Evolutionary conservation across 2,888 invertebrate genomes (phyloP), one percentile per base, ranked within the genome.

Genomic region (Drosophila subsilvestris): DNA sequence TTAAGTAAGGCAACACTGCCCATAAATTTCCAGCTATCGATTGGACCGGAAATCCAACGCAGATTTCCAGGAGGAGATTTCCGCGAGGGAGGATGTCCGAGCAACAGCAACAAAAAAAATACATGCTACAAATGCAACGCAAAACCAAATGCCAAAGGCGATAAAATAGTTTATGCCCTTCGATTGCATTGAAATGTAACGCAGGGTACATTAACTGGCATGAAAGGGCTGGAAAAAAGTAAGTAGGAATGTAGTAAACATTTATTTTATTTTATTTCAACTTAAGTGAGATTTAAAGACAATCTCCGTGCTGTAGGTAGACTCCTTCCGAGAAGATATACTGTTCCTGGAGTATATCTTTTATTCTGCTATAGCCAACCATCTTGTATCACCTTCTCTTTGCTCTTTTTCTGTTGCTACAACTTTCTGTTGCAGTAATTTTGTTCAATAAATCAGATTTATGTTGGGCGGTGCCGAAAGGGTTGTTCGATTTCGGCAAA

Each of bases 1-100:
- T 83, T 83, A 88, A 86, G 83, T 80, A 78, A 82, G 78, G 88
- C 84, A 86, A 80, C 84, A 62, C 63, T 76, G 88, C 55, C 65
- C 83, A 83, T 83, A 83, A 83, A 83, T 83, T 88, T 65, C 22
- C 32, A 65, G 72, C 78, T 80, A 88, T 83, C 83, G 83, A 83
- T 86, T 88, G 66, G 71, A 67, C n/a, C 60, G 83, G 68, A 77
- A 74, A 77, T 75, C 67, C 42, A 22, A n/a, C 37, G 37, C 37
- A 37, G 37, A 37, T 37, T n/a, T 37, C 37, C 37, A 7, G 37
- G 14, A n/a, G 37, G 2, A 42, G 53, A n/a, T n/a, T n/a, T 14
- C 4, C 14, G 37, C n/a, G 37, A 7, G 37, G n/a, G 37, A 37
- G 43, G 44, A 14, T 9, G 12, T 25, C 29, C 32, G 18, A 45